Conservation (phyloP, 2,888 invertebrate species). For the Ennomos quercinarius region DNA sequence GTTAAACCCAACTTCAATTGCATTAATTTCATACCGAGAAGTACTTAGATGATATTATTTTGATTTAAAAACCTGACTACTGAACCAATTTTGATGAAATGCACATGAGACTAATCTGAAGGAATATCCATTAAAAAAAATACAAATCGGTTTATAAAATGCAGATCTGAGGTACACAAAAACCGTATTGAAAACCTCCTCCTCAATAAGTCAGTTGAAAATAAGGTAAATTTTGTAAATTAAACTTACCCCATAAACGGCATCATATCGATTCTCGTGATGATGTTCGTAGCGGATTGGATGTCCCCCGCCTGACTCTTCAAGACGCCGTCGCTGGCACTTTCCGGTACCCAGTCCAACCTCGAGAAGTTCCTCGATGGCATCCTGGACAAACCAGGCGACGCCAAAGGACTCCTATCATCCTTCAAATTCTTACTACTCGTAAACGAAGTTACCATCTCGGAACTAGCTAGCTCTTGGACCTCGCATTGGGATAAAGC, state of each 20-base stretch:
- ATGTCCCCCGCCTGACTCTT: constrained; percentile 41
- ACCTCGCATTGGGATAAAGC: neutral
- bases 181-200: too few relatives aligned
- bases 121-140: too few relatives aligned
- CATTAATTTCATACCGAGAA: too few relatives aligned
- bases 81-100: too few relatives aligned
- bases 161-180: too few relatives aligned
- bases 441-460: constrained; percentile 50
- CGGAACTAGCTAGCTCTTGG: constrained; percentile 34
- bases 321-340: constrained; percentile 34
- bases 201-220: too few relatives aligned
- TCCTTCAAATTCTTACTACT: constrained; percentile 53
- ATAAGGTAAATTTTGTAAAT: neutral
- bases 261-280: constrained; percentile 66
- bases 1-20: too few relatives aligned
- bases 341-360: constrained; percentile 49
- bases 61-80: too few relatives aligned
- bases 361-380: constrained; percentile 11
- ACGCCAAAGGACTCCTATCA: constrained; percentile 7
- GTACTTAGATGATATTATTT: too few relatives aligned
- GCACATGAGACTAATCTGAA: too few relatives aligned
- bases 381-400: neutral
- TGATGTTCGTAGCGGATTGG: constrained; percentile 58
- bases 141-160: too few relatives aligned
- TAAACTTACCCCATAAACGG: constrained; percentile 74